These are phyloP conservation scores for Mungos mungo DNA, from an alignment of 2,113 vertebrate genomes.

Conservation along the genomic window DNA sequence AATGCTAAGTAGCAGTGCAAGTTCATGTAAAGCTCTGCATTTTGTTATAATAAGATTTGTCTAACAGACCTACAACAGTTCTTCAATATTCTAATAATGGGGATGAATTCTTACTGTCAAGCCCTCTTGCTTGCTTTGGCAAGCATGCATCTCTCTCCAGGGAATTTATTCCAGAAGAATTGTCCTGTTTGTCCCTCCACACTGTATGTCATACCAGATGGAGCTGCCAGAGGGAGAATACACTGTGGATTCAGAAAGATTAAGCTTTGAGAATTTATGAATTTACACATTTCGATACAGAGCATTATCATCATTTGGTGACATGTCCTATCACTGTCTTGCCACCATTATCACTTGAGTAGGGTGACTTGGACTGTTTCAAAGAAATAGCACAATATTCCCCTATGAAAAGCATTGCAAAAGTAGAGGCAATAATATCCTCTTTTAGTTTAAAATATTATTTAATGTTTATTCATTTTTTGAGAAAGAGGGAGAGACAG, in stretches of 20 bases:
- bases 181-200: not conserved
- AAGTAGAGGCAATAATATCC: not conserved
- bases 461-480: no score
- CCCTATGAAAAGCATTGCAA: not conserved
- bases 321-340: not conserved
- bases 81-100: not conserved
- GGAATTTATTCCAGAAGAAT: not conserved
- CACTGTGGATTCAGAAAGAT: not conserved
- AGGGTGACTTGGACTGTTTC: not conserved
- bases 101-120: not conserved
- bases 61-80: not conserved
- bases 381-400: not conserved
- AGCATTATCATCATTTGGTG: not conserved
- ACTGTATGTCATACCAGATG: not conserved
- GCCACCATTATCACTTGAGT: not conserved
- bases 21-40: not conserved
- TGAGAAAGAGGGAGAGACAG: no score
- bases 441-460: not conserved
- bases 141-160: not conserved
- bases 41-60: constrained; percentile 41
- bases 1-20: not conserved
- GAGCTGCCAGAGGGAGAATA: not conserved
- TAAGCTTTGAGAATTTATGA: not conserved
- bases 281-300: not conserved
- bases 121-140: not conserved